Conservation (phyloP, 2,113 vertebrate genomes). For the Marmota monax region DNA sequence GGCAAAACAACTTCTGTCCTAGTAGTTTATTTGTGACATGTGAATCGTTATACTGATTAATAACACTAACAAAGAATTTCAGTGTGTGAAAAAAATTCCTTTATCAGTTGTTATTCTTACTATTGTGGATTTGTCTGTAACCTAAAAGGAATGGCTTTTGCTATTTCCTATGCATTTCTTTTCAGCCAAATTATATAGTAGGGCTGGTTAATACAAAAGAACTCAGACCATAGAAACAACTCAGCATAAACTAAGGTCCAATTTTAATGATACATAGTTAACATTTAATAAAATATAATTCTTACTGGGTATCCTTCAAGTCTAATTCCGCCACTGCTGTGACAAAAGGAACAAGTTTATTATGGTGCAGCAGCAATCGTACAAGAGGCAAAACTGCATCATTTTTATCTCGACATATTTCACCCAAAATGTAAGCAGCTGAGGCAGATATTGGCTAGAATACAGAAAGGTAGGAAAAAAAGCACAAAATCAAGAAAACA, state of each 20-base stretch:
- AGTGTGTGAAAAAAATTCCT: neutral
- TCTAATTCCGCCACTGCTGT: conserved; percentile 94
- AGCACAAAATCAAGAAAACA: conserved; percentile 23
- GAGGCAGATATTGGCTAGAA: conserved; percentile 96
- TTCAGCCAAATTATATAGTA: neutral
- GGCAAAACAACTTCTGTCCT: neutral
- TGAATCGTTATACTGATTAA: conserved; percentile 30
- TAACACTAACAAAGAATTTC: neutral
- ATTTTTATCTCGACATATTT: conserved; percentile 95
- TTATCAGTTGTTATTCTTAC: neutral
- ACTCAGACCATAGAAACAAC: neutral
- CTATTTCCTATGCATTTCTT: conserved; percentile 8
- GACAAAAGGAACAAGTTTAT: conserved; percentile 96
- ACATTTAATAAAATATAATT: conserved; percentile 72
- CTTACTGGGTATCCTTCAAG: conserved; percentile 97
- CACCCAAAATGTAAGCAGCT: conserved; percentile 96
- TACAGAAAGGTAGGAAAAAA: conserved; percentile 54
- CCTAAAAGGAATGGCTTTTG: conserved; percentile 16
- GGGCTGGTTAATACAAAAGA: conserved; percentile 40
- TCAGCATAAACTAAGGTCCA: neutral
- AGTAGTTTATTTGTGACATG: neutral
- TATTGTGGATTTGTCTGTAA: neutral
- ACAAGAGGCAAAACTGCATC: conserved; percentile 96
- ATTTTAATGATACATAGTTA: neutral
- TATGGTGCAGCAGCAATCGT: conserved; percentile 95